Conservation (phyloP, 2,888 invertebrate species). For the Ophioninae sp. region DNA sequence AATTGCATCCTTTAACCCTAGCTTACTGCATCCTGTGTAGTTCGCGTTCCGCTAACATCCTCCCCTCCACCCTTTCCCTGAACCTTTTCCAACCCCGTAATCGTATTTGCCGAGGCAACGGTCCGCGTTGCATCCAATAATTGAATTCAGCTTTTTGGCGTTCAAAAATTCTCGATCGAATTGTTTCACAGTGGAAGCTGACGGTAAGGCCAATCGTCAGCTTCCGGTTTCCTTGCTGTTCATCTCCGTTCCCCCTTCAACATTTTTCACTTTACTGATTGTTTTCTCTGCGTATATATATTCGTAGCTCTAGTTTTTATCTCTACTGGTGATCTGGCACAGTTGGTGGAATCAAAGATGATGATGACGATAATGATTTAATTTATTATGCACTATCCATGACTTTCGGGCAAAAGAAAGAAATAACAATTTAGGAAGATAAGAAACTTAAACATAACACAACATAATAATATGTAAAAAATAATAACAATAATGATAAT, state of each 20-base stretch:
- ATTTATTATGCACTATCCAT: too few relatives aligned
- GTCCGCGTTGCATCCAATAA: conserved; percentile 68
- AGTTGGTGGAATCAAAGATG: neutral
- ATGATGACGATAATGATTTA: neutral
- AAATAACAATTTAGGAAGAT: too few relatives aligned
- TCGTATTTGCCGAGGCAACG: conserved; percentile 32
- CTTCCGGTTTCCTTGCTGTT: conserved; percentile 9
- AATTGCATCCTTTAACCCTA: conserved; percentile 72
- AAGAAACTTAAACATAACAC: too few relatives aligned
- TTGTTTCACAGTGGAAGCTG: neutral
- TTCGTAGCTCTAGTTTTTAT: neutral
- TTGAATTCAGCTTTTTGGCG: conserved; percentile 75
- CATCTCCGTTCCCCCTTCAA: neutral
- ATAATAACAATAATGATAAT: too few relatives aligned
- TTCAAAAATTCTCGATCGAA: conserved; percentile 72
- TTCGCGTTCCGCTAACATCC: conserved; percentile 7
- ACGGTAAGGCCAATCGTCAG: conserved; percentile 23
- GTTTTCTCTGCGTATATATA: neutral
- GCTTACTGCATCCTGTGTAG: conserved; percentile 21
- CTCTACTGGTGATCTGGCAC: neutral
- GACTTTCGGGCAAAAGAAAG: too few relatives aligned
- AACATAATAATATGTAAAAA: too few relatives aligned
- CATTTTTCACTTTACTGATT: neutral
- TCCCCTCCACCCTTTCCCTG: conserved; percentile 10
- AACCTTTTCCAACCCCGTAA: conserved; percentile 11